A percentile compares a stretch with the other conserved stretches of the same genome.
Evolutionary conservation across 2,797 vertebrate species (phyloP).

Genomic region (Lepilemur septentrionalis): DNA sequence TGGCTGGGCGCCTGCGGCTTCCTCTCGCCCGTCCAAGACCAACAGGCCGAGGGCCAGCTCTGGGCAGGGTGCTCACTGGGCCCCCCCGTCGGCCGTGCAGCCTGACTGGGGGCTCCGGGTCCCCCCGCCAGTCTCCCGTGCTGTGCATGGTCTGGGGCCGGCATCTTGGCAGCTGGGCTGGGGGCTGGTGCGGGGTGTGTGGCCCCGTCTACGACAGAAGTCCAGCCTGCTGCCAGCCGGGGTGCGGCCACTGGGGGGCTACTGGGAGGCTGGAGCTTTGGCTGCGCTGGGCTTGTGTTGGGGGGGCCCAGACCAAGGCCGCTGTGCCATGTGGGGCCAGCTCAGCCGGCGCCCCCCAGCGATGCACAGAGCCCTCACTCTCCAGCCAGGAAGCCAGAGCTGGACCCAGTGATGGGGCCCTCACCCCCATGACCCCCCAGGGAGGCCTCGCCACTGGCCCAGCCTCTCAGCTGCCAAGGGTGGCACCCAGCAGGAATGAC

Average conservation of each 20-base stretch:
- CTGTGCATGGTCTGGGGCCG: fast-evolving
- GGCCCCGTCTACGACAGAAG: background rate
- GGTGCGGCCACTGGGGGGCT: background rate
- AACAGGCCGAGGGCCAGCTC: background rate
- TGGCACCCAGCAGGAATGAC: background rate
- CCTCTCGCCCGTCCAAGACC: conserved; percentile 10
- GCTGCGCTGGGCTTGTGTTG: background rate
- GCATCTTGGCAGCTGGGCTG: fast-evolving
- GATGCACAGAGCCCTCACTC: fast-evolving
- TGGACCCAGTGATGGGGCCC: background rate
- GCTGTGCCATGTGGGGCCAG: fast-evolving
- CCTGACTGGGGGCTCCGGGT: background rate
- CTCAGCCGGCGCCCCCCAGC: background rate
- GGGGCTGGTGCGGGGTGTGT: background rate
- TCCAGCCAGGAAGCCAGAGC: background rate
- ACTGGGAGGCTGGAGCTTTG: background rate
- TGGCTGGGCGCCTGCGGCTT: background rate
- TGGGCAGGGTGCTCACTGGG: fast-evolving
- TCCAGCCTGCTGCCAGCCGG: background rate
- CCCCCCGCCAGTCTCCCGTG: background rate
- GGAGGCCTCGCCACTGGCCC: fast-evolving
- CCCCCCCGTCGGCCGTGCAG: fast-evolving
- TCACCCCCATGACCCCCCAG: too few relatives aligned
- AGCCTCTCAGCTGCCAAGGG: background rate
- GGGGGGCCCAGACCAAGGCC: background rate